Evolutionary conservation across 2,797 vertebrate species (phyloP).

Genomic region (Kryptolebias ocellatus): DNA sequence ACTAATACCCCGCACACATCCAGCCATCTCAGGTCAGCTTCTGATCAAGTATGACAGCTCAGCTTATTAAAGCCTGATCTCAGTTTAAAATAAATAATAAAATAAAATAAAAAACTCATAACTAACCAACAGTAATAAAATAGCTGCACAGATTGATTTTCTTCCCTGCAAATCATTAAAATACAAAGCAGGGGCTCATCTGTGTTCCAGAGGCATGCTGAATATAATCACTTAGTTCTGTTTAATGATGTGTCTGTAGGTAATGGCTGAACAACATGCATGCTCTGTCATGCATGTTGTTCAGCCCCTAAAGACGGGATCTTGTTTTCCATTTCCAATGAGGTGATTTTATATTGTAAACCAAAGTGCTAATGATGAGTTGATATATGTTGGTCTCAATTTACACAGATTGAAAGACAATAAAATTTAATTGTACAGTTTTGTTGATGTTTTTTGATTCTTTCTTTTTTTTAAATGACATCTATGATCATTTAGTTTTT

Average conservation of each 20-base stretch:
- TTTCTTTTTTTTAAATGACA: neutral
- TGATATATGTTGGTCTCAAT: neutral
- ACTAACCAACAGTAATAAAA: constrained; percentile 27
- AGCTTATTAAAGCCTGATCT: constrained; percentile 42
- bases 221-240: constrained; percentile 11
- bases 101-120: constrained; percentile 12
- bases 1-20: constrained; percentile 11
- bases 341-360: constrained; percentile 1
- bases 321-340: constrained; percentile 11
- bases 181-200: constrained; percentile 23
- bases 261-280: constrained; percentile 4
- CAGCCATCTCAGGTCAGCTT: constrained; percentile 29
- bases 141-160: constrained; percentile 30
- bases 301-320: constrained; percentile 20
- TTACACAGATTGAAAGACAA: constrained; percentile 16
- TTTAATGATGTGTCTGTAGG: constrained; percentile 59
- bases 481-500: neutral
- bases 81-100: constrained; percentile 5
- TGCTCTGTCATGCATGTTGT: constrained; percentile 52
- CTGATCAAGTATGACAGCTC: constrained; percentile 47
- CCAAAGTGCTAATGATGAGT: neutral
- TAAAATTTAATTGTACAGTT: constrained; percentile 15
- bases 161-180: constrained; percentile 60
- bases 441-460: neutral
- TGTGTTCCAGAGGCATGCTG: constrained; percentile 7